Conservation (phyloP, 2,888 invertebrate species). For the Stictocephala bisonia region DNA sequence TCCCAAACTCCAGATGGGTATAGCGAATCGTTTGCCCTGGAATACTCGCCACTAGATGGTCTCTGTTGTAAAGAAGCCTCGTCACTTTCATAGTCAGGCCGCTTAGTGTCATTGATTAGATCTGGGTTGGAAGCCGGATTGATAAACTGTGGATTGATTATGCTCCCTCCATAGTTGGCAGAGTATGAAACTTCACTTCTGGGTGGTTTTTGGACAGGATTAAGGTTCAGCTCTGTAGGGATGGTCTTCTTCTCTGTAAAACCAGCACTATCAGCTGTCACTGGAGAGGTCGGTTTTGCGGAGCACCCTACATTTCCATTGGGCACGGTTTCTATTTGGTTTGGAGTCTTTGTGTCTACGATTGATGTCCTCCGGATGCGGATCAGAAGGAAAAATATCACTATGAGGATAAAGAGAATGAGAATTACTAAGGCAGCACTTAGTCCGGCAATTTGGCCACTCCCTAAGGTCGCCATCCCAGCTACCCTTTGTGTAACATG, state of each 20-base stretch:
- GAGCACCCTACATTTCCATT: slow-evolving; percentile 57
- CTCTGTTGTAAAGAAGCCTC: slow-evolving; percentile 63
- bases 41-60: slow-evolving; percentile 82
- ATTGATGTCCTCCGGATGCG: slow-evolving; percentile 75
- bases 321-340: slow-evolving; percentile 78
- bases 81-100: slow-evolving; percentile 69
- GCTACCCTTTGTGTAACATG: slow-evolving; percentile 82
- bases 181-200: slow-evolving; percentile 44
- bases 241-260: slow-evolving; percentile 52
- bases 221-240: slow-evolving; percentile 42
- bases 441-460: slow-evolving; percentile 86
- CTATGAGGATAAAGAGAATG: slow-evolving; percentile 78
- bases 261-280: slow-evolving; percentile 48
- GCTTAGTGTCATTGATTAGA: slow-evolving; percentile 84
- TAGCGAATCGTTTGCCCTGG: slow-evolving; percentile 78
- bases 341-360: slow-evolving; percentile 68
- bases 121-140: slow-evolving; percentile 84
- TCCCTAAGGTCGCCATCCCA: slow-evolving; percentile 84
- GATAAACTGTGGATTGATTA: slow-evolving; percentile 67
- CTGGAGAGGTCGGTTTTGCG: slow-evolving; percentile 45
- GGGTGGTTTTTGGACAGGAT: slow-evolving; percentile 50
- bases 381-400: slow-evolving; percentile 79
- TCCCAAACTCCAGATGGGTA: slow-evolving; percentile 88
- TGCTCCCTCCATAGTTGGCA: slow-evolving; percentile 46
- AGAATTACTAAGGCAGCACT: slow-evolving; percentile 84